These are phyloP conservation scores for Erynnis tages DNA, from an alignment of 2,888 invertebrate species.

Conservation along the genomic window DNA sequence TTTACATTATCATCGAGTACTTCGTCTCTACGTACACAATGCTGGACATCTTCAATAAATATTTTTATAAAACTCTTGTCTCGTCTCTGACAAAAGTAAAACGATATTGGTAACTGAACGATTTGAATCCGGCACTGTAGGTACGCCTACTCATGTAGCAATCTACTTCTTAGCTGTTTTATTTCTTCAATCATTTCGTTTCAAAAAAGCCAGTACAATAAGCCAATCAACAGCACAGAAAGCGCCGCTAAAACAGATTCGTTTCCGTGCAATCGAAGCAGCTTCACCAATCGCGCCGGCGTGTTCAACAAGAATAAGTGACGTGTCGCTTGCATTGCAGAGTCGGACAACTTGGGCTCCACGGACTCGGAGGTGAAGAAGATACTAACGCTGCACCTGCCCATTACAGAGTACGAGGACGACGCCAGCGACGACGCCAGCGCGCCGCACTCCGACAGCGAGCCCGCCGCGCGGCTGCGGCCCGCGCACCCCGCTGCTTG, in stretches of 20 bases:
- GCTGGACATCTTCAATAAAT: too few relatives aligned
- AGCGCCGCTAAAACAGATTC: conserved; percentile 26
- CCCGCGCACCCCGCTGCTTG: conserved; percentile 67
- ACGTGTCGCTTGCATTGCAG: conserved; percentile 67
- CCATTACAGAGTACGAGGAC: conserved; percentile 96
- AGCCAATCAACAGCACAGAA: background rate
- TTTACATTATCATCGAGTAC: too few relatives aligned
- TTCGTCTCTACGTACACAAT: too few relatives aligned
- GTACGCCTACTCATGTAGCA: too few relatives aligned
- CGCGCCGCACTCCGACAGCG: conserved; percentile 81
- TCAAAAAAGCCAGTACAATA: background rate
- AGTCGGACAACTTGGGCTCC: conserved; percentile 96
- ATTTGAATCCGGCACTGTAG: too few relatives aligned
- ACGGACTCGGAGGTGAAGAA: conserved; percentile 97
- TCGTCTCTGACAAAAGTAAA: too few relatives aligned
- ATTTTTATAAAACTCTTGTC: too few relatives aligned
- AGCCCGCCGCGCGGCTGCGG: conserved; percentile 61
- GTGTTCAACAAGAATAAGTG: background rate
- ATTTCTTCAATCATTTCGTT: too few relatives aligned
- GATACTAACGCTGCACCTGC: conserved; percentile 95
- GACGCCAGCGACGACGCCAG: conserved; percentile 85
- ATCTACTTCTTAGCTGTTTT: too few relatives aligned
- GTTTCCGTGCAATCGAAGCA: conserved; percentile 37
- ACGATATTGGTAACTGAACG: too few relatives aligned
- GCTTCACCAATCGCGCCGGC: conserved; percentile 37